Evolutionary conservation across 2,797 vertebrate species (phyloP).

Genomic region (Glossophaga mutica): DNA sequence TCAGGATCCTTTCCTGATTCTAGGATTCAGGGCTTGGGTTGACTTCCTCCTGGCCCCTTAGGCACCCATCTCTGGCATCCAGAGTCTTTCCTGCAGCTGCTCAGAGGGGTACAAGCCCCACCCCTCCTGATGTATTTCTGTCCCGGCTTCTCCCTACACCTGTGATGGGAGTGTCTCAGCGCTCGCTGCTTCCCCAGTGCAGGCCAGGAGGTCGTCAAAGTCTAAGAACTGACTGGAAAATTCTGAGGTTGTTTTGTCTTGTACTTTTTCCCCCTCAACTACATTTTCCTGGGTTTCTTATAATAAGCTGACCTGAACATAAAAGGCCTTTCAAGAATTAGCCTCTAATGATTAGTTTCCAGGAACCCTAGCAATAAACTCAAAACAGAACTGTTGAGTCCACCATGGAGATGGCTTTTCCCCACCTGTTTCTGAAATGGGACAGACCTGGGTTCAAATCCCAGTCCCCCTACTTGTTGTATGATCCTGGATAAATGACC

Average conservation of each 20-base stretch:
- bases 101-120: not conserved
- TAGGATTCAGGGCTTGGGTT: not conserved
- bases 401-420: not conserved
- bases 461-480: not conserved
- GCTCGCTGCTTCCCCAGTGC: not conserved
- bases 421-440: not conserved
- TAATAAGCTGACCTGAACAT: not conserved
- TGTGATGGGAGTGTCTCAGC: not conserved
- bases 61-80: not conserved
- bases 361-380: not conserved
- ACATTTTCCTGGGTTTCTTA: constrained; percentile 9
- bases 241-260: not conserved
- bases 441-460: not conserved
- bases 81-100: not conserved
- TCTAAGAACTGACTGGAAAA: constrained; percentile 37
- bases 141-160: rapidly evolving
- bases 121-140: not conserved
- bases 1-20: not conserved
- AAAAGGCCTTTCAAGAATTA: constrained; percentile 8
- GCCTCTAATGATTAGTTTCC: not conserved
- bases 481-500: not conserved
- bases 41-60: not conserved
- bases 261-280: not conserved
- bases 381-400: not conserved
- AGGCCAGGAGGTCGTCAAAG: not conserved